phyloP scores from a whole-genome alignment of 2,113 vertebrate genomes.

The Dasyurus viverrinus region DNA sequence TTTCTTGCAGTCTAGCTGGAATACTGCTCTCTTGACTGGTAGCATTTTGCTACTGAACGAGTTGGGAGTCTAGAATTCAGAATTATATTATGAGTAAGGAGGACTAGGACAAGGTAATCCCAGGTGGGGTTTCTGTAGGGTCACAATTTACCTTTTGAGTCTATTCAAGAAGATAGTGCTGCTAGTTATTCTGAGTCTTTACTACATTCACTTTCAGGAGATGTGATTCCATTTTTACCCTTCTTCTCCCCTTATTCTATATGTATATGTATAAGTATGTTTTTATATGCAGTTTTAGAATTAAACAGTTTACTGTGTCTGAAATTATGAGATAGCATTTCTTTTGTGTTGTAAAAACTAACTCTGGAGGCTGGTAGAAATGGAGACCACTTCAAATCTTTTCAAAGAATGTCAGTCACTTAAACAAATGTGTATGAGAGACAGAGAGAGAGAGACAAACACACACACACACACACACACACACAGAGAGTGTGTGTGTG shows the following conservation, averaged over 20 bases:
- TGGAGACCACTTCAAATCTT: background rate
- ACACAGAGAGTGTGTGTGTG: too few relatives aligned
- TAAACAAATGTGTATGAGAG: background rate
- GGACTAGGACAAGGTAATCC: conserved; percentile 30
- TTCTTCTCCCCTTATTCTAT: background rate
- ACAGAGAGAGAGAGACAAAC: too few relatives aligned
- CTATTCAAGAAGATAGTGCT: background rate
- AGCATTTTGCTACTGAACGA: conserved; percentile 71
- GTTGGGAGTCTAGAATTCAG: conserved; percentile 63
- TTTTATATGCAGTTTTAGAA: background rate
- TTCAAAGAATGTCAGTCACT: background rate
- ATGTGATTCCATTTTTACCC: background rate
- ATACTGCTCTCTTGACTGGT: conserved; percentile 71
- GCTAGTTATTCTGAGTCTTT: background rate
- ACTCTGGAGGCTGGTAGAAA: background rate
- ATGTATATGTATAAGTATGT: background rate
- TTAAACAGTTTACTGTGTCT: background rate
- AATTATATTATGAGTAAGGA: conserved; percentile 78
- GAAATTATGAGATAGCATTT: background rate
- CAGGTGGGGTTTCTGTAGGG: background rate
- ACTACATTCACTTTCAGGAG: background rate
- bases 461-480: too few relatives aligned
- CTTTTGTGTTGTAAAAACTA: background rate
- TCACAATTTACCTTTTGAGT: background rate
- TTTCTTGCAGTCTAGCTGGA: conserved; percentile 73